Evolutionary conservation across 2,797 vertebrate genomes (phyloP).

Genomic region (Pipistrellus kuhlii): DNA sequence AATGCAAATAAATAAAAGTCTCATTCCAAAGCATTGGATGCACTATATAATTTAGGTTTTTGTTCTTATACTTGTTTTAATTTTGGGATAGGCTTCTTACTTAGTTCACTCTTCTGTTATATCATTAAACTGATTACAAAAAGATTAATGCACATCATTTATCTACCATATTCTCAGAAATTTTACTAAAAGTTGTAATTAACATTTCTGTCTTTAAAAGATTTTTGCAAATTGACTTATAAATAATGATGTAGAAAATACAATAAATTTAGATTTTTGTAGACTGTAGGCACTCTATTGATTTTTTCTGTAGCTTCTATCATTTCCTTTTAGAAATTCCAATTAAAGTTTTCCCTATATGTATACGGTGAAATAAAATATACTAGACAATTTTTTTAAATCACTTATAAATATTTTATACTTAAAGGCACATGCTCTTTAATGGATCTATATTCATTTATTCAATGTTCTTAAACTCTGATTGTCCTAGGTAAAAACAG

Average conservation of each 20-base stretch:
- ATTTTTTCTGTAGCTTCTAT: neutral
- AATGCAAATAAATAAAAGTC: slow-evolving; percentile 80
- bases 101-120: neutral
- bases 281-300: neutral
- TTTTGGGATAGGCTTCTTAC: neutral
- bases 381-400: neutral
- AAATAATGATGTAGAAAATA: neutral
- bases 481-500: slow-evolving; percentile 73
- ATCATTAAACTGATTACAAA: slow-evolving; percentile 35
- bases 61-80: neutral
- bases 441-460: slow-evolving; percentile 1
- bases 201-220: slow-evolving; percentile 3
- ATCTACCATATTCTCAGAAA: neutral
- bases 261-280: neutral
- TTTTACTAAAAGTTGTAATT: neutral
- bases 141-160: neutral
- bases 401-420: slow-evolving; percentile 45
- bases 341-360: neutral
- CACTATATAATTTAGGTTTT: slow-evolving; percentile 56
- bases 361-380: slow-evolving; percentile 26
- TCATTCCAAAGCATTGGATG: slow-evolving; percentile 70
- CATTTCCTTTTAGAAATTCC: slow-evolving; percentile 15
- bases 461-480: slow-evolving; percentile 61
- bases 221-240: neutral
- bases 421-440: neutral